Conservation (phyloP, 2,888 invertebrate species). For the Trichopria drosophilae region DNA sequence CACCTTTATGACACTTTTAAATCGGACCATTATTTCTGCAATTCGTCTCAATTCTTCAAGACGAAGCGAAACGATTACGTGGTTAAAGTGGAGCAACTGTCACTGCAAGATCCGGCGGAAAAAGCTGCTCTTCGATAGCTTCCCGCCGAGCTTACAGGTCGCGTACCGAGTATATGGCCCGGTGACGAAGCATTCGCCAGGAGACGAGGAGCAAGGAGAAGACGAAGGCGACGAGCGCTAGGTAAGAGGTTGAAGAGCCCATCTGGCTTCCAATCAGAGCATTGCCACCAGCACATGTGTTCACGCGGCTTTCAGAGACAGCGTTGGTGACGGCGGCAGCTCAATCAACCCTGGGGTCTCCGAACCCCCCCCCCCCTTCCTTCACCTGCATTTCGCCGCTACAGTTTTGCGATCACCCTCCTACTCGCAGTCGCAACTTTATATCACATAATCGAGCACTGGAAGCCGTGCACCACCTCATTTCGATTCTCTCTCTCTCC, state of each 20-base stretch:
- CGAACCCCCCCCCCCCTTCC: conserved; percentile 39
- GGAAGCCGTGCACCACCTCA: conserved; percentile 32
- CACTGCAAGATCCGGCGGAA: too few species aligned
- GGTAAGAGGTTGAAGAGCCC: conserved; percentile 49
- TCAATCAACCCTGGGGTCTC: conserved; percentile 49
- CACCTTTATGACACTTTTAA: too few species aligned
- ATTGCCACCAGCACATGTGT: conserved; percentile 52
- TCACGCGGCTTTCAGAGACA: conserved; percentile 44
- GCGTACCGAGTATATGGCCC: too few species aligned
- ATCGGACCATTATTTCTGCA: too few species aligned
- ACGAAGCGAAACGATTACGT: too few species aligned
- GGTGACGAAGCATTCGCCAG: too few species aligned
- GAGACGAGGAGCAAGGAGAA: conserved; percentile 2
- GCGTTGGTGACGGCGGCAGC: conserved; percentile 34
- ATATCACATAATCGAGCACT: conserved; percentile 48
- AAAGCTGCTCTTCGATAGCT: too few species aligned
- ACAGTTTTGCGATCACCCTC: conserved; percentile 29
- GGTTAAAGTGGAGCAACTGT: too few species aligned
- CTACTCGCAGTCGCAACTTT: conserved; percentile 42
- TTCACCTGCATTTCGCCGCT: conserved; percentile 17
- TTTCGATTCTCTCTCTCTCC: conserved; percentile 12
- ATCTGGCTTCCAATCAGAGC: conserved; percentile 54
- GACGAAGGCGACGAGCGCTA: conserved; percentile 17
- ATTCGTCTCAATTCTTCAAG: too few species aligned
- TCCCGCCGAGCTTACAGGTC: too few species aligned